phyloP scores from a whole-genome alignment of 2,797 vertebrate genomes.

The Capromys pilorides region DNA sequence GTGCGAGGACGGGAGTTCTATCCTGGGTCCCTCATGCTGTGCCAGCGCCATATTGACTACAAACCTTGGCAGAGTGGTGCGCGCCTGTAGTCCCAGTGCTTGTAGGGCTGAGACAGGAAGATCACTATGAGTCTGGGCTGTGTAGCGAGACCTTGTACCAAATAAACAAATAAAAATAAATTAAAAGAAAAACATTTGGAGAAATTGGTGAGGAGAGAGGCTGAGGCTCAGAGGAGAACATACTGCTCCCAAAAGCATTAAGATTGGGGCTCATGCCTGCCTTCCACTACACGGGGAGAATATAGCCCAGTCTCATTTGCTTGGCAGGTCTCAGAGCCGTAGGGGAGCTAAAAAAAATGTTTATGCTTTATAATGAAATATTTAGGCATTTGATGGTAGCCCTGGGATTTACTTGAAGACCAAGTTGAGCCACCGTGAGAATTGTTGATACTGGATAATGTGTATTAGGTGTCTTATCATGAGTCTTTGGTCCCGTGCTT shows the following conservation, averaged over 20 bases:
- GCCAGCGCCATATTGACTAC: no score
- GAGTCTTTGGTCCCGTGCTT: neutral
- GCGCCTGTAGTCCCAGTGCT: no score
- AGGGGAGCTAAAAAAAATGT: neutral
- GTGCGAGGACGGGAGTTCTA: no score
- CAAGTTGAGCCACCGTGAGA: neutral
- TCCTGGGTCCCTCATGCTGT: no score
- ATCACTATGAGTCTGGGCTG: no score
- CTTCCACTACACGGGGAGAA: no score
- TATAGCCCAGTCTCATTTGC: accelerated
- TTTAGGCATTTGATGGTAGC: neutral
- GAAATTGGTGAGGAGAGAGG: neutral
- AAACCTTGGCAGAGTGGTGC: no score
- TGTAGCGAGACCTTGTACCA: no score
- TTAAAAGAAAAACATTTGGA: neutral
- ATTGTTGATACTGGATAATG: neutral
- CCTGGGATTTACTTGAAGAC: conserved; percentile 11
- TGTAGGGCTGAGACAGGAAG: no score
- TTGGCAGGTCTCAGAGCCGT: neutral
- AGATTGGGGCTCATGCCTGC: neutral
- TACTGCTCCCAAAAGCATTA: neutral
- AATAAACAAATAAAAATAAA: no score
- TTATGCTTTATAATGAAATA: neutral
- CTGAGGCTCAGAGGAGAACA: no score
- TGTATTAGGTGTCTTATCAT: neutral